These are phyloP conservation scores for Sciurus carolinensis DNA, from an alignment of 2,797 vertebrate species.

Conservation along the genomic window DNA sequence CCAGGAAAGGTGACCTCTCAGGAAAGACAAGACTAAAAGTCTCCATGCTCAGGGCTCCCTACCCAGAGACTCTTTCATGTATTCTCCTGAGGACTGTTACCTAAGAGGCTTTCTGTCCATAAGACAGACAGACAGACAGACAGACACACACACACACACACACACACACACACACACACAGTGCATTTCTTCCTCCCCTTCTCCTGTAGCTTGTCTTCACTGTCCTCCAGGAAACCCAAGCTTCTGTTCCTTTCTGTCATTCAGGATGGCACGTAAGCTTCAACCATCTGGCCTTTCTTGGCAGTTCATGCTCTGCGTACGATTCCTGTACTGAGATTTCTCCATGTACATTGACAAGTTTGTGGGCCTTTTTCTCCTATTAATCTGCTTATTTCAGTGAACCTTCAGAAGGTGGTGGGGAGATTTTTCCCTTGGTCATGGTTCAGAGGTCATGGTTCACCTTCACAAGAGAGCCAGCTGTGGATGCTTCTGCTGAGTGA, in stretches of 20 bases:
- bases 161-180: background rate
- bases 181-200: background rate
- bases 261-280: background rate
- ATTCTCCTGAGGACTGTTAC: background rate
- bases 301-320: background rate
- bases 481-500: background rate
- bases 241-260: background rate
- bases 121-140: too few species aligned
- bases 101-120: background rate
- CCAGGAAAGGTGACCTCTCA: background rate
- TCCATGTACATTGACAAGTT: background rate
- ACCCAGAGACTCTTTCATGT: background rate
- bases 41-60: background rate
- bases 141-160: background rate
- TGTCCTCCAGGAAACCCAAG: background rate
- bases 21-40: background rate
- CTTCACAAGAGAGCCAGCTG: background rate
- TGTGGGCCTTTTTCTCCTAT: background rate
- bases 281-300: background rate
- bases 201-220: background rate
- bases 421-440: background rate
- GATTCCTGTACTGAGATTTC: background rate
- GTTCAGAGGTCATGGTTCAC: background rate
- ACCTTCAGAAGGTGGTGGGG: too few species aligned
- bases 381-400: background rate